Evolutionary conservation across 2,888 invertebrate species (phyloP), one percentile per base, ranked within the genome.

Genomic region (Linnaemya tessellans): DNA sequence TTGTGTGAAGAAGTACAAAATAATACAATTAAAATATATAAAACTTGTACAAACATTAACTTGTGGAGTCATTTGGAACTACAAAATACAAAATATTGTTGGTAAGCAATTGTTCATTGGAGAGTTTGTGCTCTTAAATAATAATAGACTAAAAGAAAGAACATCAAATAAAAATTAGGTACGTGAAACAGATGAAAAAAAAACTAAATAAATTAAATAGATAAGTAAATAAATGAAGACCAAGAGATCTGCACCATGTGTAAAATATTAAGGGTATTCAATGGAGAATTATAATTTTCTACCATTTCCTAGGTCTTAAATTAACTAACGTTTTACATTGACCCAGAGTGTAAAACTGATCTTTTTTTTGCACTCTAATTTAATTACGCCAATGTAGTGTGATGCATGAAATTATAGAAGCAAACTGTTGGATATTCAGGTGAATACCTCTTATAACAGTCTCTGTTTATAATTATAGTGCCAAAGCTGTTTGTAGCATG

Each of bases 401-500:
- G n/a, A 0, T 4, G 5, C 13, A 46, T 46, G 30, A n/a, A 13
- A 15, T 13, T 20, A 46, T 43, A 22, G 4, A 46, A 49, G 13
- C 10, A 18, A 10, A 10, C 1, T 8, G 11, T 35, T n/a, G 3
- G 0, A 25, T 0, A 5, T 13, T 5, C 10, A 10, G 18, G 1
- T 56, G 22, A 46, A 64, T 13, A 13, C 65, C 65, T 43, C 20
- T 73, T 56, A 9, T 68, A 51, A n/a, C n/a, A n/a, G 41, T 25
- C n/a, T 15, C 30, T 18, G 18, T 8, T 1, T 49, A 8, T 56
- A 65, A 67, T 56, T n/a, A 22, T 20, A 10, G 65, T 30, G 49
- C 22, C 51, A 67, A 58, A 65, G 15, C 43, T 67, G 58, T 67
- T 68, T 67, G 25, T 35, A 49, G 68, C 81, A 84, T 84, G 81